Evolutionary conservation across 2,113 vertebrate species (phyloP).

Genomic region (Elanoides forficatus): DNA sequence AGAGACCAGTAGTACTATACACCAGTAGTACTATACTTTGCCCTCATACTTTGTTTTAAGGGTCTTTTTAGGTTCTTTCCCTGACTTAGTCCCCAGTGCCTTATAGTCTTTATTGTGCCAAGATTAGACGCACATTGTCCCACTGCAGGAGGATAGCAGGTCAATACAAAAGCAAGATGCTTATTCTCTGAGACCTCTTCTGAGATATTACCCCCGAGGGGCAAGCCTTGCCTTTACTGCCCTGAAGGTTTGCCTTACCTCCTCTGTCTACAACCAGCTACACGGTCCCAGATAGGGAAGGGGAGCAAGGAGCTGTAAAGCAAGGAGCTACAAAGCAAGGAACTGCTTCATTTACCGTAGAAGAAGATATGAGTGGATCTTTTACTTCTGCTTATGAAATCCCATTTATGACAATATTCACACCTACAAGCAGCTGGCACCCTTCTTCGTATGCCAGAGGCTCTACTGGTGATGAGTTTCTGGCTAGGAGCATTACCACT

Average conservation of each 20-base stretch:
- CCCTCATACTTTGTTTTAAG: not conserved
- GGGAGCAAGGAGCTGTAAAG: not conserved
- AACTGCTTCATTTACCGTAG: not conserved
- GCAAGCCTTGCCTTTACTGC: not conserved
- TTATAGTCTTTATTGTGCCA: not conserved
- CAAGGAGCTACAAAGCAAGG: not conserved
- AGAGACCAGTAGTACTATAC: not conserved
- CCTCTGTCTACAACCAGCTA: not conserved
- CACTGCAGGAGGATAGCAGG: not conserved
- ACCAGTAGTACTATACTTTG: not conserved
- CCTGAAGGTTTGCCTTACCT: not conserved
- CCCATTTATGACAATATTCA: not conserved
- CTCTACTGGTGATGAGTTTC: constrained; percentile 16
- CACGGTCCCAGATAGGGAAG: not conserved
- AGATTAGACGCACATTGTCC: not conserved
- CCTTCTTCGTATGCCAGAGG: not conserved
- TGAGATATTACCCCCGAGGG: rapidly evolving
- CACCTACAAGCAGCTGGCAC: constrained; percentile 55
- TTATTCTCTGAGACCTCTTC: not conserved
- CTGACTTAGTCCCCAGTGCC: not conserved
- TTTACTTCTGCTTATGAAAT: not conserved
- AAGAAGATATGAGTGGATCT: not conserved
- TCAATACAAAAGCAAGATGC: not conserved
- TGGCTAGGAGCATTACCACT: not conserved
- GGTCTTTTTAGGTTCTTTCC: not conserved